phyloP scores from a whole-genome alignment of 2,888 invertebrate species.

The Acheta domesticus region DNA sequence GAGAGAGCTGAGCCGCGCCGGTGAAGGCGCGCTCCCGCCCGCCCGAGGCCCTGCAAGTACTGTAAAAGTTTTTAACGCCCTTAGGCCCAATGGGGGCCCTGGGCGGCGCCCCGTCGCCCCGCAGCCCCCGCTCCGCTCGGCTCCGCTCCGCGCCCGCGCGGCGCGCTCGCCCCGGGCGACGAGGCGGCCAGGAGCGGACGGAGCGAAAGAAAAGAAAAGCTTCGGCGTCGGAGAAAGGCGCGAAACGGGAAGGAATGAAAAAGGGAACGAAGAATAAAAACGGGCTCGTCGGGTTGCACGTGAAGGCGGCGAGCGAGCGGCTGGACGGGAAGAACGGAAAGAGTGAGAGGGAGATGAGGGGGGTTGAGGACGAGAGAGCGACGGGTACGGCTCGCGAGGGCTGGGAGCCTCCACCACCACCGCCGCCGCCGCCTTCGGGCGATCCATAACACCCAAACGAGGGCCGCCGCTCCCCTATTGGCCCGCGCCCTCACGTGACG shows the following conservation, averaged over 20 bases:
- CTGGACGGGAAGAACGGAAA: not conserved
- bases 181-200: not conserved
- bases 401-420: not conserved
- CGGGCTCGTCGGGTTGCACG: not conserved
- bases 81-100: constrained; percentile 10
- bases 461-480: not conserved
- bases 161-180: not conserved
- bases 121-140: not conserved
- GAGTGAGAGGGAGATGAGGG: not conserved
- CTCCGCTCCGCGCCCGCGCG: not conserved
- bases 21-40: not conserved
- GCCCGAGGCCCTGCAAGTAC: not conserved
- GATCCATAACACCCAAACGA: constrained; percentile 11
- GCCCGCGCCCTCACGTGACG: constrained; percentile 1
- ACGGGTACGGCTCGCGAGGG: not conserved
- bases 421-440: not conserved
- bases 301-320: not conserved
- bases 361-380: not conserved
- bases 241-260: not conserved
- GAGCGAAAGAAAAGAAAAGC: not conserved
- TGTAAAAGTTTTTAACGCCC: constrained; percentile 18
- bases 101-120: not conserved
- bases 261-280: not conserved
- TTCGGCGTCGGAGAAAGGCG: not conserved
- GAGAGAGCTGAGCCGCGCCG: constrained; percentile 20